phyloP scores from a whole-genome alignment of 2,113 vertebrate species.

The Ciconia boyciana region DNA sequence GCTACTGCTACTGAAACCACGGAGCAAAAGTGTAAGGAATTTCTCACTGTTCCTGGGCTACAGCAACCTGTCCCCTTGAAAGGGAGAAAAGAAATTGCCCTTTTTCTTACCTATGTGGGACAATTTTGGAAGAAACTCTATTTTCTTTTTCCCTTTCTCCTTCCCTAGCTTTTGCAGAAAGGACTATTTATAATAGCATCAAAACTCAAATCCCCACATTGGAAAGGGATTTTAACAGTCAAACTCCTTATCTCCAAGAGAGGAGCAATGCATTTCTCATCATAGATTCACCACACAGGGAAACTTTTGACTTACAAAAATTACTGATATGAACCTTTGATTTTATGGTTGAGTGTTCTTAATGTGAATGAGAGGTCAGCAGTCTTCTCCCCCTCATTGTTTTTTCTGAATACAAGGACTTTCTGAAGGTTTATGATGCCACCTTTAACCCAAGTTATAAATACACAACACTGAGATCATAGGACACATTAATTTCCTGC shows the following conservation, averaged over 20 bases:
- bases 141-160: not conserved
- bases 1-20: not conserved
- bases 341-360: slow-evolving; percentile 43
- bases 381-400: slow-evolving; percentile 42
- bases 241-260: not conserved
- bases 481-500: slow-evolving; percentile 43
- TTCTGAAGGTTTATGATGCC: slow-evolving; percentile 46
- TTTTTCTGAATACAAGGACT: slow-evolving; percentile 55
- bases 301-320: slow-evolving; percentile 21
- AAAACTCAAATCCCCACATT: not conserved
- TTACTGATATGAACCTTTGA: slow-evolving; percentile 24
- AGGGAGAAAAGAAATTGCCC: not conserved
- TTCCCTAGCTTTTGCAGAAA: not conserved
- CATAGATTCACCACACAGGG: not conserved
- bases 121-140: not conserved
- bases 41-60: not conserved
- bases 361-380: slow-evolving; percentile 48
- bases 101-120: not conserved
- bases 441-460: slow-evolving; percentile 51
- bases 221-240: not conserved
- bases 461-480: slow-evolving; percentile 33
- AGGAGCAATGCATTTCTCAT: not conserved
- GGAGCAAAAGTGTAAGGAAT: not conserved
- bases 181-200: not conserved
- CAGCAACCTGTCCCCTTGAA: not conserved